These are phyloP conservation scores for Labeo rohita DNA, from an alignment of 2,113 vertebrate genomes.

Conservation along the genomic window DNA sequence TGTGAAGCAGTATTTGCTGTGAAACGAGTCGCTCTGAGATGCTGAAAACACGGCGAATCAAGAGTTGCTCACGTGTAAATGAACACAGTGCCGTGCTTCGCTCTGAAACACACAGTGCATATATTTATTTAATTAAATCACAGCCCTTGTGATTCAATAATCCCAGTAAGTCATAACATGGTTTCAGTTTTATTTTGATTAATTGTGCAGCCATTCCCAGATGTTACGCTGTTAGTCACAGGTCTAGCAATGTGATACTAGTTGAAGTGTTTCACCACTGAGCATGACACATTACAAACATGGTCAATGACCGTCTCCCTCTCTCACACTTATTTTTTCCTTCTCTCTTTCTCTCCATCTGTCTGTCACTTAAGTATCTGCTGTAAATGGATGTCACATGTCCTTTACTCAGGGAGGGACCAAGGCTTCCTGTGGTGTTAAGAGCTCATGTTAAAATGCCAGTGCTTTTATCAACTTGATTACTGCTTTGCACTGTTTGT, in stretches of 20 bases:
- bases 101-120: not conserved
- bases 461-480: not conserved
- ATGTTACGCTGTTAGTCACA: not conserved
- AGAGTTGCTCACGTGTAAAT: not conserved
- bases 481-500: not conserved
- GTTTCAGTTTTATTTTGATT: not conserved
- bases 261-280: not conserved
- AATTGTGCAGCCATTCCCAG: not conserved
- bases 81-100: not conserved
- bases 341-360: not conserved
- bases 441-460: constrained; percentile 20
- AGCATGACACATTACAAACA: not conserved
- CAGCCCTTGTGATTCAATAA: not conserved
- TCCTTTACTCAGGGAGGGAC: constrained; percentile 3
- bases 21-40: not conserved
- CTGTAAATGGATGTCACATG: not conserved
- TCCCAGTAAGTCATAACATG: not conserved
- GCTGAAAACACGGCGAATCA: not conserved
- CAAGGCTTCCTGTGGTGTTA: not conserved
- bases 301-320: not conserved
- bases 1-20: not conserved
- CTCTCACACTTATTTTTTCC: not conserved
- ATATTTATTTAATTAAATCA: not conserved
- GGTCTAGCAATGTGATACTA: not conserved
- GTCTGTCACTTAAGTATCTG: not conserved